Evolutionary conservation across 2,888 invertebrate species (phyloP).

Genomic region (Timema cristinae): DNA sequence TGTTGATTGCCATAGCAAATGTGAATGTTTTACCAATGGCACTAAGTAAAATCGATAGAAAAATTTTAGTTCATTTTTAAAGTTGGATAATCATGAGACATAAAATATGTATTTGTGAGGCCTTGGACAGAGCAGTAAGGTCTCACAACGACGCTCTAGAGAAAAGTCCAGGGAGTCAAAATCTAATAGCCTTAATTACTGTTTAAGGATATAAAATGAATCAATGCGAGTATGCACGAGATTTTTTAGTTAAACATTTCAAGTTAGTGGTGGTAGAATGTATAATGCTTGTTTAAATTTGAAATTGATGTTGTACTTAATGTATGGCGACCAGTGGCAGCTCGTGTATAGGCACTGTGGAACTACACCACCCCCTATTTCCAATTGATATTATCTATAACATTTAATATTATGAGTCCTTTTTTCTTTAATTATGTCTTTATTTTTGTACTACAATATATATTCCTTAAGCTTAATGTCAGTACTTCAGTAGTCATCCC

Average conservation of each 20-base stretch:
- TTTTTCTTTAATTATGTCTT: too few relatives aligned
- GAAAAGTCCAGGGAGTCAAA: background rate
- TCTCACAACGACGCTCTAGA: background rate
- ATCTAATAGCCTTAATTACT: background rate
- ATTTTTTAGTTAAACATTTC: background rate
- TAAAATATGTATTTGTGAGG: background rate
- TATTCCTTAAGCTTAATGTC: too few relatives aligned
- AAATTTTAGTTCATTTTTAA: background rate
- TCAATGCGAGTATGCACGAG: background rate
- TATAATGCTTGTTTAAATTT: background rate
- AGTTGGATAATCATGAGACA: background rate
- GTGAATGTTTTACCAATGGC: background rate
- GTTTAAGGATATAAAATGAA: background rate
- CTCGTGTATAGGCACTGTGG: too few relatives aligned
- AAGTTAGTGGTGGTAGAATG: background rate
- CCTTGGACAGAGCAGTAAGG: background rate
- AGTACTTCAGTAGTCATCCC: too few relatives aligned
- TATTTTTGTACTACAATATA: too few relatives aligned
- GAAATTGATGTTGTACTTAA: background rate
- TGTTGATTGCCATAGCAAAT: background rate
- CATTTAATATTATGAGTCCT: too few relatives aligned
- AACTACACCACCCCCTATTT: too few relatives aligned
- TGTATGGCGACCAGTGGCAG: too few relatives aligned
- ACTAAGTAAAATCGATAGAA: background rate
- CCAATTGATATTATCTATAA: too few relatives aligned